A percentile compares a stretch with the other conserved stretches of the same genome.
Evolutionary conservation across 53 echinoderm and acorn worm genomes (phyloP).

Genomic region (Patiria pectinifera): DNA sequence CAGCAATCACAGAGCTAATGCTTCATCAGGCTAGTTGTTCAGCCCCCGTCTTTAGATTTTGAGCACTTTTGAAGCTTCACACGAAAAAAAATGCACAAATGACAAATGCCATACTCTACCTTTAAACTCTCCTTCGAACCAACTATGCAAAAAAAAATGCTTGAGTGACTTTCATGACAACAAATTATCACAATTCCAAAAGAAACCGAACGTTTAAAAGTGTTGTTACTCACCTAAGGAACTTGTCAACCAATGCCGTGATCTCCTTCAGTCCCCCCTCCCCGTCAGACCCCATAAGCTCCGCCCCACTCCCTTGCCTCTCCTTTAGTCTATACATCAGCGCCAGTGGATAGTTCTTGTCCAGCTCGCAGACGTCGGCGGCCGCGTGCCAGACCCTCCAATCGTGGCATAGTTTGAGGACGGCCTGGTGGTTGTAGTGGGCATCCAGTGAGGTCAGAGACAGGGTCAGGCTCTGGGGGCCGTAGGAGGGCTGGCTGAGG

Average conservation of each 20-base stretch:
- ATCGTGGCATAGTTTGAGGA: constrained; percentile 55
- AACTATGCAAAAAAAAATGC: not conserved
- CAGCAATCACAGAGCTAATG: too few relatives aligned
- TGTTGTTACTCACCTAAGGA: constrained; percentile 40
- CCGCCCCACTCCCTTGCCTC: constrained; percentile 30
- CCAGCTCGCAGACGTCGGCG: constrained; percentile 58
- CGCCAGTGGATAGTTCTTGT: constrained; percentile 56
- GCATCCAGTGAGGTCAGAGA: constrained; percentile 30
- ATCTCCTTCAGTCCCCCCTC: constrained; percentile 26
- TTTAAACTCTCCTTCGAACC: too few relatives aligned
- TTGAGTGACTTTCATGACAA: not conserved
- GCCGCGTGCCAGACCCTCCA: constrained; percentile 54
- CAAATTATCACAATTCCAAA: not conserved
- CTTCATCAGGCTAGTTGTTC: too few relatives aligned
- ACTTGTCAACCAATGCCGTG: constrained; percentile 38
- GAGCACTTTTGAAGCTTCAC: too few relatives aligned
- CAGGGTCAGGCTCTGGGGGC: constrained; percentile 46
- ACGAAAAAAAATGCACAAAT: too few relatives aligned
- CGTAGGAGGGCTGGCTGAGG: constrained; percentile 44
- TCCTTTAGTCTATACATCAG: constrained; percentile 58
- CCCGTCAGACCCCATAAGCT: not conserved
- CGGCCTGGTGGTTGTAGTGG: constrained; percentile 50
- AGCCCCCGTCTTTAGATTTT: too few relatives aligned
- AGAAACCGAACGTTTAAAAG: not conserved
- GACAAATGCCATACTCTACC: too few relatives aligned